Evolutionary conservation across 2,888 invertebrate genomes (phyloP).

Genomic region (Coelopa pilipes): DNA sequence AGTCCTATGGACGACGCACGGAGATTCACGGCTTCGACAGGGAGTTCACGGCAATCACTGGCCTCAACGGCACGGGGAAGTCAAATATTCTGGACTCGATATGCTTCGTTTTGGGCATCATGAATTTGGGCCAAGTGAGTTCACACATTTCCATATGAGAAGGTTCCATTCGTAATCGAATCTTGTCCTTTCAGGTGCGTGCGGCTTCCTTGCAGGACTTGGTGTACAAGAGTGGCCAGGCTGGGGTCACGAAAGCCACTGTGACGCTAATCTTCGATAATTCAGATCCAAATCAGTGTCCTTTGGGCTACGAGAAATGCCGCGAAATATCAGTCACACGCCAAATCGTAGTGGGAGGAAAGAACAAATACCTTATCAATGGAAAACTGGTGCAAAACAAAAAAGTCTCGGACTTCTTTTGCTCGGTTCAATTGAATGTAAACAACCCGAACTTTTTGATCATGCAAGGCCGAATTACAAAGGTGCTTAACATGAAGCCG

Average conservation of each 20-base stretch:
- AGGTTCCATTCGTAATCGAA: too few relatives aligned
- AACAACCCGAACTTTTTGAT: slow-evolving; percentile 99
- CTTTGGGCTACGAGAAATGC: slow-evolving; percentile 90
- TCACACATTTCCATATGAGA: background rate
- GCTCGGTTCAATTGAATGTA: slow-evolving; percentile 96
- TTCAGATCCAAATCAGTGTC: slow-evolving; percentile 80
- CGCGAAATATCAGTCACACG: slow-evolving; percentile 93
- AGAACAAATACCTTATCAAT: slow-evolving; percentile 94
- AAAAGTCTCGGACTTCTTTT: slow-evolving; percentile 92
- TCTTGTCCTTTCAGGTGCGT: slow-evolving; percentile 76
- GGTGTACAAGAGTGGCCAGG: slow-evolving; percentile 98
- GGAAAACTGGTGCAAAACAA: slow-evolving; percentile 91
- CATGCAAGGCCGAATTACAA: slow-evolving; percentile 99
- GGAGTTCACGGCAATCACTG: slow-evolving; percentile 97
- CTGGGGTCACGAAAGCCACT: slow-evolving; percentile 93
- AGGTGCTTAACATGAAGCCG: slow-evolving; percentile 99
- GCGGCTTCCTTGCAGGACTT: slow-evolving; percentile 91
- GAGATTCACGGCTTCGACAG: slow-evolving; percentile 93
- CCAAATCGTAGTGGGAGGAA: slow-evolving; percentile 86
- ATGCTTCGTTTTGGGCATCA: slow-evolving; percentile 96
- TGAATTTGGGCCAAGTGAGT: slow-evolving; percentile 88
- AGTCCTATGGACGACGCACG: slow-evolving; percentile 94
- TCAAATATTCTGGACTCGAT: slow-evolving; percentile 97
- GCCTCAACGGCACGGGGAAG: slow-evolving; percentile 97
- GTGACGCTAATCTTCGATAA: slow-evolving; percentile 98